A percentile compares a stretch with the other conserved stretches of the same genome.
Conservation (phyloP, 2,113 vertebrate species). For the Isichthys henryi region DNA sequence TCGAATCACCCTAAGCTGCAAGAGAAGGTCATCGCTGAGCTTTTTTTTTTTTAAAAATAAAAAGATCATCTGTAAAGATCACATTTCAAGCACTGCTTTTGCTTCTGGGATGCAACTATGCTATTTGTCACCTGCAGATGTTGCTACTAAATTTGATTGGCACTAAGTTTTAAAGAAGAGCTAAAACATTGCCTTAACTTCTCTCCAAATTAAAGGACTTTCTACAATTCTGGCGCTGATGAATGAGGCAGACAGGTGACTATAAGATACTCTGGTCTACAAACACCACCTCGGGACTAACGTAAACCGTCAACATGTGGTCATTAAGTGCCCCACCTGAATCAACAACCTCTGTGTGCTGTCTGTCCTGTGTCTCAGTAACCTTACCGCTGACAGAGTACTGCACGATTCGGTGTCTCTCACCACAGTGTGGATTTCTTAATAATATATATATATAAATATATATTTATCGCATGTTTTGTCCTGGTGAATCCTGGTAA, state of each 20-base stretch:
- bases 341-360: not conserved
- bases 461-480: not conserved
- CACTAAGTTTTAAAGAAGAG: not conserved
- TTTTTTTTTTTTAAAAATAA: not conserved
- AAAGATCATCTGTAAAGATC: not conserved
- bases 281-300: not conserved
- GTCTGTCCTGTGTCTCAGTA: not conserved
- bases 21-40: not conserved
- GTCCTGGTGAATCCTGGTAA: not conserved
- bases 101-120: not conserved
- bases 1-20: not conserved
- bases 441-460: not conserved
- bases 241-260: not conserved
- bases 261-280: not conserved
- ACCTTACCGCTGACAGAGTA: not conserved
- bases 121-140: not conserved
- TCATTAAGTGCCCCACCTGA: not conserved
- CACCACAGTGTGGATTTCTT: not conserved
- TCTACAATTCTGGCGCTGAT: not conserved
- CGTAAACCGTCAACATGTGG: not conserved
- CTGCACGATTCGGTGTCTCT: not conserved
- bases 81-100: not conserved
- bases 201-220: not conserved
- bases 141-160: not conserved
- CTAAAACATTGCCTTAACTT: not conserved